Percentiles rank a stretch among this genome's conserved stretches.
These are phyloP conservation scores for Poeciliopsis turrubarensis DNA, from an alignment of 2,113 vertebrate genomes.

Conservation along the genomic window DNA sequence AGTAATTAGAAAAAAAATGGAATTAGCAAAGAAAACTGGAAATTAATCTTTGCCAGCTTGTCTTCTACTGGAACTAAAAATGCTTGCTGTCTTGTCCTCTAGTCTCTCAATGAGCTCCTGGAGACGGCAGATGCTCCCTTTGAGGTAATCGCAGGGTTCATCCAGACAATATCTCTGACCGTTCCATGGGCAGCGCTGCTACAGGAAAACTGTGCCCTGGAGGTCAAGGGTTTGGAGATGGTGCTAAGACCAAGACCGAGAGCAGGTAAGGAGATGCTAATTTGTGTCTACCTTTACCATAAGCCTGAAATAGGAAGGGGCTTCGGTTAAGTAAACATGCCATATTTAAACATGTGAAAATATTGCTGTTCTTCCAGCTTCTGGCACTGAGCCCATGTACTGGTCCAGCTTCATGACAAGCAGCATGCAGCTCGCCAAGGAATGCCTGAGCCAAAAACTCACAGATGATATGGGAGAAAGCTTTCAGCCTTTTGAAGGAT, in stretches of 20 bases:
- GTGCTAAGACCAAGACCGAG: constrained; percentile 93
- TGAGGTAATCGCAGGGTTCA: constrained; percentile 95
- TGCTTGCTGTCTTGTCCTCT: background rate
- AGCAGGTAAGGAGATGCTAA: constrained; percentile 80
- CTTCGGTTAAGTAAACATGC: background rate
- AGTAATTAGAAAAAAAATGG: too few species aligned
- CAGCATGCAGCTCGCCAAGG: constrained; percentile 97
- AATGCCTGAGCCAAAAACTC: constrained; percentile 95
- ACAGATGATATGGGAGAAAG: constrained; percentile 95
- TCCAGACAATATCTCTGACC: constrained; percentile 92
- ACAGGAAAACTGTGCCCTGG: constrained; percentile 94
- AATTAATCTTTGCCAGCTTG: background rate
- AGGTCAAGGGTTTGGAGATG: constrained; percentile 92
- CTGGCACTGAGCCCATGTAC: constrained; percentile 93
- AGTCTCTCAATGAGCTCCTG: constrained; percentile 96
- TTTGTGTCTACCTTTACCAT: background rate
- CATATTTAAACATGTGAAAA: background rate
- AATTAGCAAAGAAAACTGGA: background rate
- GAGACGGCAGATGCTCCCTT: constrained; percentile 94
- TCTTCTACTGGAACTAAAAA: background rate
- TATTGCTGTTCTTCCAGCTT: constrained; percentile 77
- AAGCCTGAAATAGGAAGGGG: background rate
- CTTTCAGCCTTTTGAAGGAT: constrained; percentile 94
- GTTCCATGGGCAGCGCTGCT: constrained; percentile 94
- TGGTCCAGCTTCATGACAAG: constrained; percentile 99